These are phyloP conservation scores for Parasteatoda lunata DNA, from an alignment of 2,888 invertebrate genomes.

Conservation along the genomic window DNA sequence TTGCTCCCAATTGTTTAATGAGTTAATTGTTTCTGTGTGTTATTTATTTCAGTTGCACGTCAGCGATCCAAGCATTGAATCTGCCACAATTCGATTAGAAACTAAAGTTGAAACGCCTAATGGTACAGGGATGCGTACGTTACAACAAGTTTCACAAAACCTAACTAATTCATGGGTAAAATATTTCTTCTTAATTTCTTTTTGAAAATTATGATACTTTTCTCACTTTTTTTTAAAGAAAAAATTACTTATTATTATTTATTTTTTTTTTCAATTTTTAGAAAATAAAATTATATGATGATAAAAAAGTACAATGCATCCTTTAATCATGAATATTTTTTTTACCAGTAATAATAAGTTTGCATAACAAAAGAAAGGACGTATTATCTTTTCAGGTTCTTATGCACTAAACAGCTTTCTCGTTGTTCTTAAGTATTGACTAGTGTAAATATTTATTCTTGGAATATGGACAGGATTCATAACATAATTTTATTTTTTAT, in stretches of 20 bases:
- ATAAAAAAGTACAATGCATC: neutral
- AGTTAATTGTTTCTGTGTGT: too few relatives aligned
- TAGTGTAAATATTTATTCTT: too few relatives aligned
- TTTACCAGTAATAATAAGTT: too few relatives aligned
- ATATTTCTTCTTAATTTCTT: neutral
- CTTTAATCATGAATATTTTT: neutral
- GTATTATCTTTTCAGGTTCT: too few relatives aligned
- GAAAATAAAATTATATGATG: neutral
- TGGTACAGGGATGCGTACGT: slow-evolving; percentile 41
- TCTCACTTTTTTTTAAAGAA: neutral
- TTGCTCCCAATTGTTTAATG: too few relatives aligned
- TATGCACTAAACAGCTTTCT: too few relatives aligned
- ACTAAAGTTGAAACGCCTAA: slow-evolving; percentile 58
- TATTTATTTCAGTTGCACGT: slow-evolving; percentile 50
- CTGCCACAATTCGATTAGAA: slow-evolving; percentile 38
- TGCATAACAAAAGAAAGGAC: too few relatives aligned
- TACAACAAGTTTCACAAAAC: slow-evolving; percentile 54
- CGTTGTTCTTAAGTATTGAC: too few relatives aligned
- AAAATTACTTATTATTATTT: neutral
- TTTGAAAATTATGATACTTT: neutral
- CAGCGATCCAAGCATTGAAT: slow-evolving; percentile 46
- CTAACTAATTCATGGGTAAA: slow-evolving; percentile 60
- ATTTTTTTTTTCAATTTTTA: neutral
- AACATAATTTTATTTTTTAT: too few relatives aligned
- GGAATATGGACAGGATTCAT: too few relatives aligned